Percentiles rank a stretch among this genome's conserved stretches.
Conservation (phyloP, 2,888 invertebrate species). For the Hybos culiciformis region DNA sequence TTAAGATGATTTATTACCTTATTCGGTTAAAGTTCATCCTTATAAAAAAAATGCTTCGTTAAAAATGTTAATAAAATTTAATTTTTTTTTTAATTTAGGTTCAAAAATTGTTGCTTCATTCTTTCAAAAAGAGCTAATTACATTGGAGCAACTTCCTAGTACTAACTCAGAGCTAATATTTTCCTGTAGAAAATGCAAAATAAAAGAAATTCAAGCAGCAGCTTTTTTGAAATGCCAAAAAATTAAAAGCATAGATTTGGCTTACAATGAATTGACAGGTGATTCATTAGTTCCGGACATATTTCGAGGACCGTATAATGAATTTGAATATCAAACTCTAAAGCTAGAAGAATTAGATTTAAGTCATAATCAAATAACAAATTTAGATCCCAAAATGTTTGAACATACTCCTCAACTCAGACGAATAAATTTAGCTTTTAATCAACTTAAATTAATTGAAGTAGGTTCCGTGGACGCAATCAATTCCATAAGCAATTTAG, state of each 20-base stretch:
- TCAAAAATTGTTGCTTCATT: conserved; percentile 27
- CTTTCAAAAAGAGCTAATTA: conserved; percentile 27
- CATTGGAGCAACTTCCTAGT: conserved; percentile 30
- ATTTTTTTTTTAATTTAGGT: conserved; percentile 9
- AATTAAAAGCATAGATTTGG: conserved; percentile 29
- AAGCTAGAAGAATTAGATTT: conserved; percentile 46
- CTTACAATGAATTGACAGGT: conserved; percentile 31
- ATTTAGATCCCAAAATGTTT: conserved; percentile 46
- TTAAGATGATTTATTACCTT: too few species aligned
- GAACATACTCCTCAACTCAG: conserved; percentile 48
- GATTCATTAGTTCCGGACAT: conserved; percentile 48
- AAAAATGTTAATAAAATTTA: not conserved
- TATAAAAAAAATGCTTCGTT: not conserved
- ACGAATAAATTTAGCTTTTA: conserved; percentile 46
- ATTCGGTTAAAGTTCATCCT: not conserved
- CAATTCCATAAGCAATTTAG: conserved; percentile 39
- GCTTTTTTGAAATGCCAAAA: conserved; percentile 32
- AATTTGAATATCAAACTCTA: conserved; percentile 43
- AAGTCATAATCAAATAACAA: conserved; percentile 49
- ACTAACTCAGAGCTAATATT: conserved; percentile 28
- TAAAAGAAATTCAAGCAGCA: conserved; percentile 26
- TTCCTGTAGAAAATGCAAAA: conserved; percentile 29
- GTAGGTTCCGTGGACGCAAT: conserved; percentile 44
- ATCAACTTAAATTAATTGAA: conserved; percentile 47
- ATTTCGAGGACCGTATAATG: conserved; percentile 50